Evolutionary conservation across 2,797 vertebrate genomes (phyloP), one percentile per base, ranked within the genome.

Genomic region (Erethizon dorsatum): DNA sequence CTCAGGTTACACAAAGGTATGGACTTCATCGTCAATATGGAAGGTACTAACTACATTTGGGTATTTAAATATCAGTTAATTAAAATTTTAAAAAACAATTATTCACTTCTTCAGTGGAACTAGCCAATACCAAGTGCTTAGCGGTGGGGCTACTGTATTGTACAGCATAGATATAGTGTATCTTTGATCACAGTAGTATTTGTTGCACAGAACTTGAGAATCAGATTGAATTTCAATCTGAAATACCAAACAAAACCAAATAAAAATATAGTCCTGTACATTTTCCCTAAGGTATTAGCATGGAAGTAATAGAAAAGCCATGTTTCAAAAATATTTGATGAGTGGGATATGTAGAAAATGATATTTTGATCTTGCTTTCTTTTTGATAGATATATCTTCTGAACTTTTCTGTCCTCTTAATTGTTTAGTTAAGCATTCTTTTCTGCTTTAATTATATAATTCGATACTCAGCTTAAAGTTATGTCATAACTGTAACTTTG

Each of bases 401-500:
- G n/a, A 94, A 15, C 9, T 89, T 54, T 20, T 47, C 1, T 47
- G n/a, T 45, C 10, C 5, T 67, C 3, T 90, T 90, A 57, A 80
- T 71, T 79, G 83, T 92, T 87, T 28, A 91, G 31, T 28, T 31
- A 87, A 22, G 20, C 1, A 85, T 2, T 71, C 15, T 75, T 92
- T 52, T 10, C 22, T 31, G 5, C n/a, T 89, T 82, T 69, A 78
- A 24, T 61, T 84, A 91, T 7, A 83, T 52, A 26, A 78, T 67
- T 96, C 91, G 90, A 33, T 22, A 52, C 56, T 77, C n/a, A 73
- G 7, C 41, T 83, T 93, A 67, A 95, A 69, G 59, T 63, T 57
- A 54, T 33, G 4, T 69, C 47, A 95, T 52, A 83, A 69, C 1
- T 0, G 61, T 80, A 57, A 56, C 11, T 31, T 63, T 54, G 22